phyloP scores from a whole-genome alignment of 2,113 vertebrate species.

The Phainopepla nitens region DNA sequence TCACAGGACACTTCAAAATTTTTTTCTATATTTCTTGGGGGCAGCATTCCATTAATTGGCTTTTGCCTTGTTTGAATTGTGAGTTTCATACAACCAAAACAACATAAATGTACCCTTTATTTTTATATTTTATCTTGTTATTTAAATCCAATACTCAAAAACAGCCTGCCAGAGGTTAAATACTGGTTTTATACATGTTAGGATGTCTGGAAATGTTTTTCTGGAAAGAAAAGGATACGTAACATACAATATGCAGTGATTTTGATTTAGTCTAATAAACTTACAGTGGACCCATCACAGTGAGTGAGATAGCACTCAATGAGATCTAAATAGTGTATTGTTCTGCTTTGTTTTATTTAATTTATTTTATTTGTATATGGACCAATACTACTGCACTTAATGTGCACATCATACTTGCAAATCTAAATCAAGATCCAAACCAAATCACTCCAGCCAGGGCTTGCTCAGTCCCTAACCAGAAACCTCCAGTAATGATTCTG shows the following conservation, averaged over 20 bases:
- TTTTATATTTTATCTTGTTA: neutral
- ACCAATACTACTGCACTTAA: neutral
- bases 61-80: neutral
- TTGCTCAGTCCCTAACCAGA: neutral
- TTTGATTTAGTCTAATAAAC: neutral
- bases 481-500: neutral
- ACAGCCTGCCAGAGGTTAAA: neutral
- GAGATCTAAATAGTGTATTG: neutral
- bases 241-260: neutral
- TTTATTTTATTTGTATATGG: neutral
- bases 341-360: neutral
- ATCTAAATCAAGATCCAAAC: neutral
- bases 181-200: neutral
- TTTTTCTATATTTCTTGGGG: neutral
- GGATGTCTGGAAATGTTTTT: neutral
- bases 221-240: neutral
- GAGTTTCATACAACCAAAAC: neutral
- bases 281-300: neutral
- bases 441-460: neutral
- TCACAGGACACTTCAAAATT: neutral
- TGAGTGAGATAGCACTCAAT: neutral
- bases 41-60: rapidly evolving
- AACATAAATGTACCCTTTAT: neutral
- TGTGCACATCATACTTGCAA: neutral
- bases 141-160: neutral